Base-by-base conservation (phyloP, 1,140 invertebrate genomes). In the Aethina tumida region DNA sequence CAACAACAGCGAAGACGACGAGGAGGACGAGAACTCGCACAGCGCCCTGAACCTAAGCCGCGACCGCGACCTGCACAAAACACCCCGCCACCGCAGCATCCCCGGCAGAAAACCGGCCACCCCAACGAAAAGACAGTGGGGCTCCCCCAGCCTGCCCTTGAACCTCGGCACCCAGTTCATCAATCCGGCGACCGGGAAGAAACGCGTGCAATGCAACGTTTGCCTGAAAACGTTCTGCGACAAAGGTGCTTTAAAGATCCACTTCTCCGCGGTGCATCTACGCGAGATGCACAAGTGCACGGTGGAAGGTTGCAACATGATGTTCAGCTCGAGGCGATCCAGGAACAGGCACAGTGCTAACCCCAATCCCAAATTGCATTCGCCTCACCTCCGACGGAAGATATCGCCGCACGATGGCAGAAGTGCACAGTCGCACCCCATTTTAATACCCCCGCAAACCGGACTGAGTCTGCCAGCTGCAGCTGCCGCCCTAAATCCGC, bases 271-370 rank as follows among this genome's bases (percentile, higher is more conserved):
- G 0, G 97, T 99, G 4, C 97, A 99, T 64, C 63, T 99, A 37
- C 77, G 91, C 12, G 97, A 99, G 69, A 99, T 99, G 95, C 96
- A 99, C 64, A 94, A 93, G 62, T 99, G 96, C 60, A 97, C 94
- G 0, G 92, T 99, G 0, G 86, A 93, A 54, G 95, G 96, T 0
- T 99, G 96, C 66, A 97, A 88, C 59, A 98, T 97, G 90, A 96
- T 97, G 88, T 99, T 99, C 60, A 97, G 92, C 61, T 97, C 92
- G 8, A 71, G 95, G 45, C 70, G 96, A 39, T 96, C 91, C 13
- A 70, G 95, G 17, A 99, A 99, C 59, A 74, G 96, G 1, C 96
- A 99, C 62, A 93, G 87, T 60, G 92, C 94, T 5, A 98, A 98
- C 65, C 94, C 93, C 0, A 99, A 99, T 68, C 95, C 96, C 0